Evolutionary conservation across 2,797 vertebrate species (phyloP).

Genomic region (Chiroxiphia lanceolata): DNA sequence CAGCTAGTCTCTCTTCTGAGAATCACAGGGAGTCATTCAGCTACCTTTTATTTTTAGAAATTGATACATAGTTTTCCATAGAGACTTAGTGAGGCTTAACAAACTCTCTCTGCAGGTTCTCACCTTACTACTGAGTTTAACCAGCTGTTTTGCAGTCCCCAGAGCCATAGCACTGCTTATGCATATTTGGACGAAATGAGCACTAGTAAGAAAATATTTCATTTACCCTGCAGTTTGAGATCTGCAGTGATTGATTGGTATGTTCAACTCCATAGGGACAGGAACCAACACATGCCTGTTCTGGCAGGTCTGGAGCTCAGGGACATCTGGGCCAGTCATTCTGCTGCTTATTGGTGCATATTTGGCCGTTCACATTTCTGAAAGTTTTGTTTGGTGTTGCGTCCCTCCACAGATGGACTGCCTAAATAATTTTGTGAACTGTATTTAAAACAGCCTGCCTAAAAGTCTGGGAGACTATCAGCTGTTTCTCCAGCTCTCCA

Average conservation of each 20-base stretch:
- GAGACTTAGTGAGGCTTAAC: not conserved
- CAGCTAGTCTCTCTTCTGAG: not conserved
- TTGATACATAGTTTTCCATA: not conserved
- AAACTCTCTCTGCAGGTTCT: not conserved
- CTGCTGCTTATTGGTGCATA: not conserved
- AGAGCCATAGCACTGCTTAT: not conserved
- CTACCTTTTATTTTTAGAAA: not conserved
- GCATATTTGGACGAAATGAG: not conserved
- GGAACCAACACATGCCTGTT: not conserved
- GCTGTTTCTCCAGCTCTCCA: not conserved
- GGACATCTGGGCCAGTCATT: not conserved
- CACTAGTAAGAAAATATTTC: not conserved
- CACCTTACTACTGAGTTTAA: not conserved
- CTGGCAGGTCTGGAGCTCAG: not conserved
- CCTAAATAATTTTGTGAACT: not conserved
- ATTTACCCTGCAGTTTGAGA: not conserved
- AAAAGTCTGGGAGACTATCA: not conserved
- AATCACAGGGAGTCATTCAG: not conserved
- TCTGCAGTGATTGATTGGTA: rapidly evolving
- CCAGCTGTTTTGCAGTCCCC: not conserved
- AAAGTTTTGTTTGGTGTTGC: not conserved
- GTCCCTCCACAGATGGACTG: not conserved
- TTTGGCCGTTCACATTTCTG: not conserved
- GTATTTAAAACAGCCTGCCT: not conserved
- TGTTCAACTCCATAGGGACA: not conserved